A percentile compares a stretch with the other conserved stretches of the same genome.
These are phyloP conservation scores for Gracilinanus agilis DNA, from an alignment of 2,113 vertebrate genomes.

Conservation along the genomic window DNA sequence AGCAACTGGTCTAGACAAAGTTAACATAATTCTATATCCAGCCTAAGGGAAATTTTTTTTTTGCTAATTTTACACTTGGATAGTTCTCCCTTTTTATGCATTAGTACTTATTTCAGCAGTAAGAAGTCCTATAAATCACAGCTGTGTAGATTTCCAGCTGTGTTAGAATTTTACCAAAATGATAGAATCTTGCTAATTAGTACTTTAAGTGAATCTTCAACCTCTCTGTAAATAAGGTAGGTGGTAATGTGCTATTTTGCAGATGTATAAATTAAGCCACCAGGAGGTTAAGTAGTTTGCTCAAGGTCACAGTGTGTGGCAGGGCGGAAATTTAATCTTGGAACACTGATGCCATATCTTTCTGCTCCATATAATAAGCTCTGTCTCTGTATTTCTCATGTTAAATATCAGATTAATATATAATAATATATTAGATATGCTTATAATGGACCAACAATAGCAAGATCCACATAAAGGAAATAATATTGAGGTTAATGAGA, in stretches of 20 bases:
- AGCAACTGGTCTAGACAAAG: conserved; percentile 44
- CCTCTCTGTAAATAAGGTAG: conserved; percentile 66
- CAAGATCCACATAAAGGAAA: conserved; percentile 1
- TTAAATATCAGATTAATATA: conserved; percentile 23
- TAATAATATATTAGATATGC: not conserved
- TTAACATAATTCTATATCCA: conserved; percentile 57
- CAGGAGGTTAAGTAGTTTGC: conserved; percentile 70
- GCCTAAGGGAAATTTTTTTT: conserved; percentile 55
- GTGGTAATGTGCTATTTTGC: conserved; percentile 66
- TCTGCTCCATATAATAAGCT: conserved; percentile 13
- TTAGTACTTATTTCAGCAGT: conserved; percentile 67
- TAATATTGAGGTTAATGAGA: conserved; percentile 10
- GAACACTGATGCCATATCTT: conserved; percentile 37
- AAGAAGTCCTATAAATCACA: conserved; percentile 71
- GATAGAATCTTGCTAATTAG: conserved; percentile 68
- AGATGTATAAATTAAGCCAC: conserved; percentile 65
- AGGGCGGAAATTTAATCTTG: conserved; percentile 53
- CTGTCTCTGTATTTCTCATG: not conserved
- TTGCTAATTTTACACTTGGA: conserved; percentile 74
- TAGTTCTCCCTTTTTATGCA: conserved; percentile 53
- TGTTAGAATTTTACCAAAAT: conserved; percentile 69
- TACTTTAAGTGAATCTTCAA: conserved; percentile 57
- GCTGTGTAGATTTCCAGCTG: conserved; percentile 66
- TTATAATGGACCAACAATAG: conserved; percentile 38
- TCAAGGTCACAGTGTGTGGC: conserved; percentile 68